Percentiles rank a stretch among this genome's conserved stretches.
Conservation (phyloP, 2,888 invertebrate species). For the Carabus problematicus region DNA sequence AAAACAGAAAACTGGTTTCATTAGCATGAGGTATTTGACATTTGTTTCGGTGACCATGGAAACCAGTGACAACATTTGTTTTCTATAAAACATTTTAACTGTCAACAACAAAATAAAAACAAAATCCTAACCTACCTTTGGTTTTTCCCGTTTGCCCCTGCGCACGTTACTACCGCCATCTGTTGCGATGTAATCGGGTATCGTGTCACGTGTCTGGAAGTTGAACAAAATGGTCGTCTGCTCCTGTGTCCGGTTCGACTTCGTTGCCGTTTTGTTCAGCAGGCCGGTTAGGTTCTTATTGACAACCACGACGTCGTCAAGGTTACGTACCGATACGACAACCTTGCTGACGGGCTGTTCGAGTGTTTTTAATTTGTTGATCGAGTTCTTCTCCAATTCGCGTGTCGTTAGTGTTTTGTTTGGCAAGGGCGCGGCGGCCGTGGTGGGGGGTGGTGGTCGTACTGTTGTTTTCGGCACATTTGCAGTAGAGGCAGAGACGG, state of each 20-base stretch:
- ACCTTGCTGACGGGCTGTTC: conserved; percentile 61
- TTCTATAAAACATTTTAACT: too few relatives aligned
- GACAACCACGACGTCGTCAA: conserved; percentile 48
- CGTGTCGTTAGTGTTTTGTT: conserved; percentile 61
- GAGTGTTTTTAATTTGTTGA: conserved; percentile 69
- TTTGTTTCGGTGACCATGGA: too few relatives aligned
- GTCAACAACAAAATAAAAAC: not conserved
- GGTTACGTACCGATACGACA: conserved; percentile 57
- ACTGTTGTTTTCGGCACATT: conserved; percentile 26
- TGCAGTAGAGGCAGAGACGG: conserved; percentile 48
- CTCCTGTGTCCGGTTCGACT: conserved; percentile 58
- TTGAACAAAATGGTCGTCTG: conserved; percentile 84
- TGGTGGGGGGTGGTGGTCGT: conserved; percentile 38
- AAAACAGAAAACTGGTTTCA: too few relatives aligned
- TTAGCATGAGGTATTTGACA: too few relatives aligned
- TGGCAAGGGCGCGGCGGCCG: not conserved
- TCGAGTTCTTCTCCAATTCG: conserved; percentile 74
- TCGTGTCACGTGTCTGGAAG: conserved; percentile 83
- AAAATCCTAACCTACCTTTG: conserved; percentile 73
- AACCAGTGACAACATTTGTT: too few relatives aligned
- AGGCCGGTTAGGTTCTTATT: conserved; percentile 54
- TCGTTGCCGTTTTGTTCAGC: conserved; percentile 45
- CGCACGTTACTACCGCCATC: conserved; percentile 78
- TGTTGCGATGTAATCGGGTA: conserved; percentile 91
- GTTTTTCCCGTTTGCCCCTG: conserved; percentile 71